A percentile compares a stretch with the other conserved stretches of the same genome.
phyloP scores from a whole-genome alignment of 30 jellyfish, hydroid and myxozoan species.

The Aurelia aurita complex sp. Pacific region DNA sequence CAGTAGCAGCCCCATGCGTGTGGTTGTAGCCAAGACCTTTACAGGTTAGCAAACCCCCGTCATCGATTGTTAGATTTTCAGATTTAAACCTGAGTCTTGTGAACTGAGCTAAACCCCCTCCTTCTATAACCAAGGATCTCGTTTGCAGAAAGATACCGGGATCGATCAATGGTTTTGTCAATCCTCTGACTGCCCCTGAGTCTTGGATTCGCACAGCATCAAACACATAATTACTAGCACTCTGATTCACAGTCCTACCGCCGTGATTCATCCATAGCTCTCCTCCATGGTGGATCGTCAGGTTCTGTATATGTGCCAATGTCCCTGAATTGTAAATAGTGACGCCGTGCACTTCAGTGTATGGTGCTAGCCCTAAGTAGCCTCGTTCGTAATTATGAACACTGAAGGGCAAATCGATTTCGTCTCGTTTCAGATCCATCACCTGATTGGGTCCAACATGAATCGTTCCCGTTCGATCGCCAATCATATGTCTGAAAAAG shows the following conservation, averaged over 20 bases:
- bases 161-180: constrained; percentile 41
- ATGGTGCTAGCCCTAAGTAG: constrained; percentile 65
- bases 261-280: constrained; percentile 76
- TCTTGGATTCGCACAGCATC: constrained; percentile 61
- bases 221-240: constrained; percentile 43
- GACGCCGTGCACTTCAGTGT: constrained; percentile 68
- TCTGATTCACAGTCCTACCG: constrained; percentile 49
- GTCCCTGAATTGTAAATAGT: constrained; percentile 69
- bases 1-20: constrained; percentile 40
- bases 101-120: constrained; percentile 62
- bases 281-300: constrained; percentile 72
- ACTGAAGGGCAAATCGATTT: constrained; percentile 64
- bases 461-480: constrained; percentile 69
- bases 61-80: constrained; percentile 67
- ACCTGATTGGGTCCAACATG: constrained; percentile 71
- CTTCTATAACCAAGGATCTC: constrained; percentile 50
- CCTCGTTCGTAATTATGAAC: constrained; percentile 74
- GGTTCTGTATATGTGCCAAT: constrained; percentile 48
- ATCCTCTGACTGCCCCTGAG: constrained; percentile 56
- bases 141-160: constrained; percentile 35
- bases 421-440: constrained; percentile 55
- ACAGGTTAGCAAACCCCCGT: constrained; percentile 57
- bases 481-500: constrained; percentile 69
- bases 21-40: constrained; percentile 64
- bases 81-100: constrained; percentile 34